phyloP scores from a whole-genome alignment of 2,797 vertebrate species.

The Hoplostethus mediterraneus region DNA sequence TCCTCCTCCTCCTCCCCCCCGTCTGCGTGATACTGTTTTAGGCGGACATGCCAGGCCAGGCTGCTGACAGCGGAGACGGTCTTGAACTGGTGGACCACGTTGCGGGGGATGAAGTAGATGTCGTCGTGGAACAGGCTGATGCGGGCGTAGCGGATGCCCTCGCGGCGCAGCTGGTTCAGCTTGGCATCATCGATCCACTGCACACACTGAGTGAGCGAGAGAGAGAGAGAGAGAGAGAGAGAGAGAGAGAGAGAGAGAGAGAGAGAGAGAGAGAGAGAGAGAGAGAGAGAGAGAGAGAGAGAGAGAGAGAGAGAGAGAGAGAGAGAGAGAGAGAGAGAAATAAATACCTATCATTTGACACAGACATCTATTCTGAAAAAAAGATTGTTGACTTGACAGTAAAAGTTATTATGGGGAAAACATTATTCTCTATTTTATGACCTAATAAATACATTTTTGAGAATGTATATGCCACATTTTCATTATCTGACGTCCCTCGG shows the following conservation, averaged over 20 bases:
- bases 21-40: conserved; percentile 89
- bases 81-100: conserved; percentile 99
- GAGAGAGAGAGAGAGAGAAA: background rate
- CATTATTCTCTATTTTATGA: too few species aligned
- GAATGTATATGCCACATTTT: too few species aligned
- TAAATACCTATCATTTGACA: too few species aligned
- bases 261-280: background rate
- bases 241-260: too few species aligned
- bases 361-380: too few species aligned
- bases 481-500: too few species aligned
- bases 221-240: too few species aligned
- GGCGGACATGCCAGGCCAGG: conserved; percentile 96
- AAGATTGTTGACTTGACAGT: too few species aligned
- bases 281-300: conserved; percentile 22
- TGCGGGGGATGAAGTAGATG: conserved; percentile 98
- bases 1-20: conserved; percentile 65
- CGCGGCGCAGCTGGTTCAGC: conserved; percentile 96
- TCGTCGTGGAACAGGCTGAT: conserved; percentile 96
- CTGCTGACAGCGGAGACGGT: conserved; percentile 97
- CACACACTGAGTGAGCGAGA: conserved; percentile 87
- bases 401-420: too few species aligned
- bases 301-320: background rate
- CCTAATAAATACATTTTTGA: too few species aligned
- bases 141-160: conserved; percentile 96
- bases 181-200: conserved; percentile 99